These are phyloP conservation scores for Nyctibius bracteatus DNA, from an alignment of 2,113 vertebrate species.

Conservation along the genomic window DNA sequence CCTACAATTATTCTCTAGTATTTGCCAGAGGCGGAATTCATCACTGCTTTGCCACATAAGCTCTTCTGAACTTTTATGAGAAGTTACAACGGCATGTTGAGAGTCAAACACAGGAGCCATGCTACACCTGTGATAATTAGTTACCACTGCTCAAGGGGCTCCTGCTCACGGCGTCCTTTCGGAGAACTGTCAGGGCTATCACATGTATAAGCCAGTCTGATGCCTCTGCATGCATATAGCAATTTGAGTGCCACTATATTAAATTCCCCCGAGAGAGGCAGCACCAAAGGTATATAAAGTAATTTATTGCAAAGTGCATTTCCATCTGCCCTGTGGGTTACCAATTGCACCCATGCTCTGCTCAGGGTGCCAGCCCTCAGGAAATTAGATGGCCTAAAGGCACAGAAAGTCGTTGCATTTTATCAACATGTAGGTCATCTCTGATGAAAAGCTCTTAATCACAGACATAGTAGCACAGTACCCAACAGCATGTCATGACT, in stretches of 20 bases:
- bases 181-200: constrained; percentile 46
- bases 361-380: constrained; percentile 58
- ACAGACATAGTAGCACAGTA: constrained; percentile 49
- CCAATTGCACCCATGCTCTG: neutral
- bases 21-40: constrained; percentile 11
- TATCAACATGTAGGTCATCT: constrained; percentile 19
- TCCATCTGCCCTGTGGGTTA: constrained; percentile 41
- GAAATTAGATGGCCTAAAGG: constrained; percentile 60
- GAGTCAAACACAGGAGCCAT: constrained; percentile 59
- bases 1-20: neutral
- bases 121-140: constrained; percentile 47
- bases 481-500: constrained; percentile 56
- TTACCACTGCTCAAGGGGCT: neutral
- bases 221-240: constrained; percentile 62
- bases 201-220: constrained; percentile 62
- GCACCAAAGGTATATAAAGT: constrained; percentile 45
- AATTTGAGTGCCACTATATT: constrained; percentile 62
- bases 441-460: constrained; percentile 53
- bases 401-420: constrained; percentile 29
- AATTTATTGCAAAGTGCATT: constrained; percentile 40
- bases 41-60: neutral
- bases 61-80: neutral
- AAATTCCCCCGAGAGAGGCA: constrained; percentile 67
- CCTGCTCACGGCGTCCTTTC: constrained; percentile 39
- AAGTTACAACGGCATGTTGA: neutral